Percentiles rank a stretch among this genome's conserved stretches.
Conservation (phyloP, 2,797 vertebrate species). For the Leptatherina wallacei region DNA sequence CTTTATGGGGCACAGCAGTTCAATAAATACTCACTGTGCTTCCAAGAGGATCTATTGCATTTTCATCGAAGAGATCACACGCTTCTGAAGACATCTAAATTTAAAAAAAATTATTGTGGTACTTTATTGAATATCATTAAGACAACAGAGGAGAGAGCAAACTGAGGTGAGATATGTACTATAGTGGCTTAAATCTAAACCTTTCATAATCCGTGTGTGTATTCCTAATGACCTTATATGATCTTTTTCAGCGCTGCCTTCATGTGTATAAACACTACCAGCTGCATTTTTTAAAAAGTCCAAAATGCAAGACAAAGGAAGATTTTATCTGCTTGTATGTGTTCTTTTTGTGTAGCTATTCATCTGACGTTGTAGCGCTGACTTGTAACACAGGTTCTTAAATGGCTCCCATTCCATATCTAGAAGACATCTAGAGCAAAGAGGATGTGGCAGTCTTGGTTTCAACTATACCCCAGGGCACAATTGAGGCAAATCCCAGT, state of each 20-base stretch:
- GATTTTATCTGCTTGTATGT: conserved; percentile 24
- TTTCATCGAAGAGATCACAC: conserved; percentile 55
- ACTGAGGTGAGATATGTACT: background rate
- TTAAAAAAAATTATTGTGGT: background rate
- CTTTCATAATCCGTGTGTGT: background rate
- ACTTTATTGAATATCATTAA: conserved; percentile 15
- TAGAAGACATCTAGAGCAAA: conserved; percentile 21
- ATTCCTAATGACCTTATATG: background rate
- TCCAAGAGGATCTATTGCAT: conserved; percentile 35
- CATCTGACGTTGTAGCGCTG: conserved; percentile 15
- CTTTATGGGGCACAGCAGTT: conserved; percentile 2
- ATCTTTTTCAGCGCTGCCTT: background rate
- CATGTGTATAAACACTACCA: background rate
- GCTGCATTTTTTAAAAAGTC: background rate
- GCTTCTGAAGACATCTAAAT: conserved; percentile 55
- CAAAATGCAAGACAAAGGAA: background rate
- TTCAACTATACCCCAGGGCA: conserved; percentile 7
- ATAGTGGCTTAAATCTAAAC: background rate
- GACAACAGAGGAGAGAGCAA: background rate
- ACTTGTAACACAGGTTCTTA: conserved; percentile 55
- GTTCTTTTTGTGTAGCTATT: conserved; percentile 7
- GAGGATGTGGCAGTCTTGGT: background rate
- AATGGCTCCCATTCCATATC: conserved; percentile 20
- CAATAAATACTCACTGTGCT: conserved; percentile 60
- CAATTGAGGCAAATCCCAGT: conserved; percentile 15